Conservation (phyloP, 2,113 vertebrate species). For the Theristicus caerulescens region DNA sequence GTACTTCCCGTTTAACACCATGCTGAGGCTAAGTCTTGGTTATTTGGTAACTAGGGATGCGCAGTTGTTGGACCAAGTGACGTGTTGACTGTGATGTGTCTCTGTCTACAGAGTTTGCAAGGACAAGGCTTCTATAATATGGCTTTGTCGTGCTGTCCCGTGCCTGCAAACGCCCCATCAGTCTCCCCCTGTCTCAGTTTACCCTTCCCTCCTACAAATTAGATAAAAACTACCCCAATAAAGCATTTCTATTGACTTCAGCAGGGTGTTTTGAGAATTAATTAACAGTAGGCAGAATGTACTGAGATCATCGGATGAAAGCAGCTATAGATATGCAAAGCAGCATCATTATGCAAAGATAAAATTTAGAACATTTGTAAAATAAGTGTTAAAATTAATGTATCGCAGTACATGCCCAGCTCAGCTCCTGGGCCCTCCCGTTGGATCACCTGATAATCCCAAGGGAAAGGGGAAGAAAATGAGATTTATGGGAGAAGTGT, state of each 20-base stretch:
- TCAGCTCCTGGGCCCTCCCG: neutral
- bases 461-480: neutral
- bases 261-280: conserved; percentile 19
- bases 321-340: conserved; percentile 44
- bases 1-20: accelerated
- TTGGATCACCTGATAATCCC: neutral
- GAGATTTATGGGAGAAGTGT: conserved; percentile 13
- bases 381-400: conserved; percentile 49
- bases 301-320: conserved; percentile 30
- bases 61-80: neutral
- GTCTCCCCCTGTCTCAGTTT: neutral
- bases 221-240: neutral
- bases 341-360: conserved; percentile 47
- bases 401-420: neutral
- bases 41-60: neutral
- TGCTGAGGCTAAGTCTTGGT: accelerated
- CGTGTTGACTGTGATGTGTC: accelerated
- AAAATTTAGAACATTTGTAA: conserved; percentile 29
- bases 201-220: neutral
- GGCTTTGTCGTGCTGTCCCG: neutral
- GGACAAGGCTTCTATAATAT: accelerated
- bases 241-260: neutral
- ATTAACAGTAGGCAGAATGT: conserved; percentile 18
- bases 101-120: neutral
- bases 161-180: neutral